Percentiles rank a stretch among this genome's conserved stretches.
Conservation (phyloP, 2,797 vertebrate genomes). For the Jordanella pulchra region DNA sequence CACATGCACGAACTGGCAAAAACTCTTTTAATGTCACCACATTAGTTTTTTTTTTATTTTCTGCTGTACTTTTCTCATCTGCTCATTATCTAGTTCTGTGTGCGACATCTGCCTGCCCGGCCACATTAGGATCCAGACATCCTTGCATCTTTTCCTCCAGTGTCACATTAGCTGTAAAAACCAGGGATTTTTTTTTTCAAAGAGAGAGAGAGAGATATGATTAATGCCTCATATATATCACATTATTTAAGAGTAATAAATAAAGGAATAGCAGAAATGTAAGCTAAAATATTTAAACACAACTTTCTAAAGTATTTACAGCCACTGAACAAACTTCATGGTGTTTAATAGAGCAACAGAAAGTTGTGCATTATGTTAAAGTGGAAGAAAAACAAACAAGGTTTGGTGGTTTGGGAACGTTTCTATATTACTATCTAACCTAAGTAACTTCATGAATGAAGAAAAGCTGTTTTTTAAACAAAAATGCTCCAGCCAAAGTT, state of each 20-base stretch:
- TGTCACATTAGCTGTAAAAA: constrained; percentile 22
- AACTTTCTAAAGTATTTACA: not conserved
- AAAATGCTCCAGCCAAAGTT: too few relatives aligned
- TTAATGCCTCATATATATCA: not conserved
- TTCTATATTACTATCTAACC: too few relatives aligned
- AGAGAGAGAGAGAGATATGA: not conserved
- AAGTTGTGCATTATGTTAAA: not conserved
- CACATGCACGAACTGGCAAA: constrained; percentile 5
- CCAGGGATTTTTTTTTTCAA: not conserved
- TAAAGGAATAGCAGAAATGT: not conserved
- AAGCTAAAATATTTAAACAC: not conserved
- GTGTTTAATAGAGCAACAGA: not conserved
- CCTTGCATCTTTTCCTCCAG: constrained; percentile 40
- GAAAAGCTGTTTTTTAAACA: too few relatives aligned
- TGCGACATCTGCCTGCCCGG: not conserved
- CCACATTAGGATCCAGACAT: constrained; percentile 17
- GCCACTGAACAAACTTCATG: not conserved
- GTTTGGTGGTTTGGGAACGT: too few relatives aligned
- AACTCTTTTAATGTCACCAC: not conserved
- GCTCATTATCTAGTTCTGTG: not conserved
- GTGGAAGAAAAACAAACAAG: not conserved
- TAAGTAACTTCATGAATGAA: too few relatives aligned
- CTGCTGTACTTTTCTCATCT: not conserved
- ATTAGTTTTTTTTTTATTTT: not conserved
- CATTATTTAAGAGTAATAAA: not conserved